Percentiles rank a stretch among this genome's conserved stretches.
Conservation (phyloP, 2,113 vertebrate genomes). For the Nematolebias whitei region DNA sequence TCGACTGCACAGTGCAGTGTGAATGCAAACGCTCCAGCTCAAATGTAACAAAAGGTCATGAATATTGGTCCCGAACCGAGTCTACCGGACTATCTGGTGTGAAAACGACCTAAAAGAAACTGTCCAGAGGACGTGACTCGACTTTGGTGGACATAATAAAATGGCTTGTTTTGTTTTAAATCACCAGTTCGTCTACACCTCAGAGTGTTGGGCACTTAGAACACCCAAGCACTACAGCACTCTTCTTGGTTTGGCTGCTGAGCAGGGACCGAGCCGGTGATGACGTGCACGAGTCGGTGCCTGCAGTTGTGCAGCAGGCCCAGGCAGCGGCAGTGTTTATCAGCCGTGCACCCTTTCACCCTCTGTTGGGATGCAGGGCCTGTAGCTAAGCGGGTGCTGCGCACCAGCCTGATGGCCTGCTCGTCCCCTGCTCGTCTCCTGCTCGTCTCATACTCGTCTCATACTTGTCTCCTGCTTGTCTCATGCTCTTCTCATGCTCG, state of each 20-base stretch:
- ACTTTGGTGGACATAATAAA: too few species aligned
- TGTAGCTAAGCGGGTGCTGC: slow-evolving; percentile 56
- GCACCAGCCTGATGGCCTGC: slow-evolving; percentile 50
- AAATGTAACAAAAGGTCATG: too few species aligned
- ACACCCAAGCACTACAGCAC: not conserved
- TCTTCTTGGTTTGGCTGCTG: not conserved
- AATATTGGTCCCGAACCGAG: too few species aligned
- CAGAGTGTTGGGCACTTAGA: not conserved
- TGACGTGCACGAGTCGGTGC: slow-evolving; percentile 10
- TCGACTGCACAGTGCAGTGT: too few species aligned
- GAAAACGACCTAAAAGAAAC: too few species aligned
- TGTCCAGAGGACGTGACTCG: too few species aligned
- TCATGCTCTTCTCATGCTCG: slow-evolving; percentile 30
- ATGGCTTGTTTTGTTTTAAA: not conserved
- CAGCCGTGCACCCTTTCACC: slow-evolving; percentile 48
- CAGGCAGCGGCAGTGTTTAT: slow-evolving; percentile 72
- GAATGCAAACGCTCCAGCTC: too few species aligned
- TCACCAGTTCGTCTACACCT: not conserved
- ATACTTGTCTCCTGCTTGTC: slow-evolving; percentile 33
- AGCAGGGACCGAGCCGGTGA: not conserved
- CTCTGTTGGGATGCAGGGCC: slow-evolving; percentile 75
- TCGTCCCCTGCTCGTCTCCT: slow-evolving; percentile 28
- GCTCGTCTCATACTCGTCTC: slow-evolving; percentile 13
- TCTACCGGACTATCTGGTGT: too few species aligned
- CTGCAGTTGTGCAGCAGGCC: slow-evolving; percentile 65